Evolutionary conservation across 2,888 invertebrate genomes (phyloP).

Genomic region (Dyspetes luteomarginatus): DNA sequence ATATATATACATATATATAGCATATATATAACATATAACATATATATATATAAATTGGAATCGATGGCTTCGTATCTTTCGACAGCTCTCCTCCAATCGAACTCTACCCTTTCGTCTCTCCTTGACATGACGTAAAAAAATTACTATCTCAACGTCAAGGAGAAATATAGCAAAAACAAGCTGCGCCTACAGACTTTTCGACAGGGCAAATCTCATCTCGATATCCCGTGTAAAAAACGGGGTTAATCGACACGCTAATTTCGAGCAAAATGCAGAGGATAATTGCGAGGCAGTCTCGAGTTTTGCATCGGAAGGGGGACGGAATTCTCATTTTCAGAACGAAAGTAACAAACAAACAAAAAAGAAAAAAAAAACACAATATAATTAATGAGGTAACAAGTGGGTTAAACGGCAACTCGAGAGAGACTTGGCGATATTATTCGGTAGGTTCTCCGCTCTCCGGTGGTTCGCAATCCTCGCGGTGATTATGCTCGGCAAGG

Average conservation of each 20-base stretch:
- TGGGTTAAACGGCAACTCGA: constrained; percentile 54
- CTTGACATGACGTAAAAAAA: background rate
- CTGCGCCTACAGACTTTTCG: background rate
- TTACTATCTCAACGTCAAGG: background rate
- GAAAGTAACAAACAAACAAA: constrained; percentile 1
- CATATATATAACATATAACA: too few relatives aligned
- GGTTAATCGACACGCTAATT: constrained; percentile 77
- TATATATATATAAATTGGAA: background rate
- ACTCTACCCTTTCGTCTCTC: background rate
- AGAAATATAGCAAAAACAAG: background rate
- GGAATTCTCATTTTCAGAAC: constrained; percentile 14
- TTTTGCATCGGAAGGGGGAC: constrained; percentile 58
- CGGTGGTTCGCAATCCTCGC: constrained; percentile 57
- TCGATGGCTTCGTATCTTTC: background rate
- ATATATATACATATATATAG: background rate
- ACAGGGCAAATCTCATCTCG: background rate
- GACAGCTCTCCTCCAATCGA: background rate
- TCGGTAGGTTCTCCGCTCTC: constrained; percentile 57
- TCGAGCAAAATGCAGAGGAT: constrained; percentile 71
- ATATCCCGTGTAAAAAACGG: constrained; percentile 61
- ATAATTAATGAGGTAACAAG: constrained; percentile 73
- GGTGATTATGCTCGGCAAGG: constrained; percentile 67
- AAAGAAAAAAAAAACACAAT: constrained; percentile 45
- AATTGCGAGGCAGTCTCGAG: constrained; percentile 69
- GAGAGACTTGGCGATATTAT: constrained; percentile 61